Base-by-base conservation (phyloP, 1,140 invertebrate genomes). In the Scaptodrosophila lebanonensis region DNA sequence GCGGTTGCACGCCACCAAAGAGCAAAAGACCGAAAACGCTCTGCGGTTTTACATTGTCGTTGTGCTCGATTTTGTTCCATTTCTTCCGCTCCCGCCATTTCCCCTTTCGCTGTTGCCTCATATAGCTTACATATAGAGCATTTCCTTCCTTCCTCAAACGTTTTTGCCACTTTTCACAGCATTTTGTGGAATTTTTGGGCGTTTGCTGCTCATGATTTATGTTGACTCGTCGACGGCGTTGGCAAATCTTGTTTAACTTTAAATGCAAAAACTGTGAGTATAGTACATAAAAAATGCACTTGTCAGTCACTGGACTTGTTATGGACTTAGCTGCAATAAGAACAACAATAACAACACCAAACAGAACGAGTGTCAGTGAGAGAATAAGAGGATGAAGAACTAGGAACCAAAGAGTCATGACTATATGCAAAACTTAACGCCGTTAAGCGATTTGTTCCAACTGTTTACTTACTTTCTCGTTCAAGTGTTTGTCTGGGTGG, bases 161-260 rank as follows among this genome's bases (percentile, higher is more conserved):
- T 66, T 69, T 60, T 63, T 58, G 44, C 61, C 54, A 63, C 54
- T 59, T 38, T 59, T 47, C 47, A 30, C 47, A n/a, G n/a, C n/a
- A n/a, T n/a, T n/a, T n/a, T n/a, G 30, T 16, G 38, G 42, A 42
- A 38, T 57, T 60, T 64, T 57, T 48, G 38, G 36, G 40, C 32
- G 72, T 42, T 68, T 68, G 79, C 73, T 79, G 73, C 65, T 77
- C 72, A 73, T 77, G 72, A 77, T 77, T 77, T 79, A 77, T 77
- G 68, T 77, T 79, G 68, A 79, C 59, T 58, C 61, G 52, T 54
- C 16, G 29, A 38, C 48, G 43, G 54, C 42, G 36, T 18, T 13
- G 33, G 3, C 13, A 22, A 8, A 35, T 43, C 38, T 52, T 43
- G 50, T 52, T 52, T 33, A 25, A 40, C 33, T 33, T 20, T 2